Base-by-base conservation (phyloP, 2,888 invertebrate species). In the Neria commutata region DNA sequence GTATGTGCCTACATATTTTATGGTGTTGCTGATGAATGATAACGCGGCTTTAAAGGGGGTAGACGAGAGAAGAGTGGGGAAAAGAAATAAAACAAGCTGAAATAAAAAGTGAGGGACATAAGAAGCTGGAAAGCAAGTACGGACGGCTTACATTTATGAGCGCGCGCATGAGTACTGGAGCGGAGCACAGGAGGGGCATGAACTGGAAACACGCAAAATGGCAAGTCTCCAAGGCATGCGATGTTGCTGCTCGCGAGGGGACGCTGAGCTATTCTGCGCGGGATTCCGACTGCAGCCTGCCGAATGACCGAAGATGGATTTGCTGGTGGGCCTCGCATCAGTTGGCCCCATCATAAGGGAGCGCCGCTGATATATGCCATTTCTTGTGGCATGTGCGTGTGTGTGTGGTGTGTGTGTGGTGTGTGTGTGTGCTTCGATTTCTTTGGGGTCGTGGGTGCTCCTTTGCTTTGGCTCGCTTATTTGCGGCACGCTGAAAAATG, bases 1-100 rank as follows among this genome's bases (percentile, higher is more conserved):
- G n/a, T n/a, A n/a, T n/a, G n/a, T n/a, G n/a, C n/a, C 21, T 42
- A 42, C 21, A 14, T 42, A 42, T 42, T 42, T 42, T 42, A 42
- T 42, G 42, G 42, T 42, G 42, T 42, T 42, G 42, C 42, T 19
- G 42, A 42, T 42, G 42, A 42, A 42, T 42, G 42, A 42, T 42
- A 42, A n/a, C n/a, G n/a, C n/a, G n/a, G n/a, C n/a, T n/a, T n/a
- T n/a, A n/a, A n/a, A n/a, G n/a, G n/a, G n/a, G n/a, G n/a, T n/a
- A n/a, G n/a, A n/a, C n/a, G n/a, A n/a, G n/a, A n/a, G n/a, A n/a
- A n/a, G n/a, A n/a, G n/a, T n/a, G n/a, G n/a, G n/a, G n/a, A 37
- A 37, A 14, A 37, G n/a, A 37, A 37, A 37, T 37, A 37, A 14
- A 37, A 6, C 8, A 14, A n/a, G n/a, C n/a, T n/a, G n/a, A 29